Conservation (phyloP, 1,140 invertebrate genomes). For the Drosophila lowei region DNA sequence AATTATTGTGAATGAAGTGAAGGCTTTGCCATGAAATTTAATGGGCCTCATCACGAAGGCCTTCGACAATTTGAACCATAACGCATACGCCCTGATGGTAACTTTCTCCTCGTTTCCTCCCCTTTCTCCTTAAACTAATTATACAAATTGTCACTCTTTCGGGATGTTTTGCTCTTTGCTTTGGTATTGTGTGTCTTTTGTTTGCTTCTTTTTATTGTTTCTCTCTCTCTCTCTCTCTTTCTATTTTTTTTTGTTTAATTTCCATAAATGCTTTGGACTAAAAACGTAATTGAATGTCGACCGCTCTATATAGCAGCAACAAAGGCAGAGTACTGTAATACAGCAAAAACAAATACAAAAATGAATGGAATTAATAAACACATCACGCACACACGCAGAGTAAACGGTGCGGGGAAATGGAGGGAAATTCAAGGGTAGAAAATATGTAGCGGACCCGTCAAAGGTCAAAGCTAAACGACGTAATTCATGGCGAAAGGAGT, state of each 20-base stretch:
- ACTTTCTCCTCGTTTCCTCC: neutral
- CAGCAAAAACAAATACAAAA: slow-evolving; percentile 18
- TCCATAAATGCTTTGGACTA: slow-evolving; percentile 63
- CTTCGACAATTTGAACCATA: slow-evolving; percentile 21
- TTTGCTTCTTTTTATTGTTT: slow-evolving; percentile 5
- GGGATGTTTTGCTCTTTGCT: neutral
- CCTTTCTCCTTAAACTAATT: slow-evolving; percentile 29
- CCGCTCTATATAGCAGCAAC: slow-evolving; percentile 7
- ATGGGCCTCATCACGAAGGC: too few species aligned
- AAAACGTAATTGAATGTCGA: slow-evolving; percentile 64
- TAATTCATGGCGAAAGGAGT: slow-evolving; percentile 44
- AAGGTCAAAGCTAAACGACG: slow-evolving; percentile 65
- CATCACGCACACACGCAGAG: slow-evolving; percentile 58
- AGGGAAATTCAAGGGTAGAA: slow-evolving; percentile 37
- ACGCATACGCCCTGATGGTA: slow-evolving; percentile 33
- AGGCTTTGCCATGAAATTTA: slow-evolving; percentile 1
- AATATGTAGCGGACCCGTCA: slow-evolving; percentile 55
- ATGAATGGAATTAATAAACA: slow-evolving; percentile 54
- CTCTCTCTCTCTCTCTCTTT: slow-evolving; percentile 2
- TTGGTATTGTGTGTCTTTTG: slow-evolving; percentile 6
- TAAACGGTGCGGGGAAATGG: slow-evolving; percentile 11
- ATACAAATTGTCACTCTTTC: slow-evolving; percentile 65
- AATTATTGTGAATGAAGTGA: neutral
- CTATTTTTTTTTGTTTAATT: slow-evolving; percentile 49
- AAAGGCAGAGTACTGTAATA: neutral